phyloP scores from a whole-genome alignment of 2,888 invertebrate species.

The Choristoneura rosaceana region DNA sequence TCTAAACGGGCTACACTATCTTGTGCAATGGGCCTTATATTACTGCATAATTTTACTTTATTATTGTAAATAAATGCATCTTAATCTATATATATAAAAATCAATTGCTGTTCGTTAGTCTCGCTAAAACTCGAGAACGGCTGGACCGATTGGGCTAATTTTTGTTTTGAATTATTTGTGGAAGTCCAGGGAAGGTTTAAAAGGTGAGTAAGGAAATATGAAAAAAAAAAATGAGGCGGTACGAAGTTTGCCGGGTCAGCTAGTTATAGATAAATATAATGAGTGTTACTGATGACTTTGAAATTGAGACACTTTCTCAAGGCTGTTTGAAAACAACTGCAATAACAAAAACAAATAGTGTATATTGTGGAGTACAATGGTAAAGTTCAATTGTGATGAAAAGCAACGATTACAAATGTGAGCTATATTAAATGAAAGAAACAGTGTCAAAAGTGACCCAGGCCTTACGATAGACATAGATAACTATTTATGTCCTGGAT shows the following conservation, averaged over 20 bases:
- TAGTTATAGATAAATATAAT: neutral
- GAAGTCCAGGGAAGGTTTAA: no score
- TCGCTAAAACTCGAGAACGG: no score
- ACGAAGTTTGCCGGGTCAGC: no score
- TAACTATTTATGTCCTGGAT: neutral
- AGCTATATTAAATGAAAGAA: no score
- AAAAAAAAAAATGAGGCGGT: no score
- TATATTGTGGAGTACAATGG: neutral
- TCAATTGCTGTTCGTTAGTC: no score
- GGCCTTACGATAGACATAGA: neutral
- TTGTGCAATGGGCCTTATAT: constrained; percentile 34
- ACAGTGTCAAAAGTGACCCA: no score
- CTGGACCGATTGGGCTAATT: no score
- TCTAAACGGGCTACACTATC: constrained; percentile 31
- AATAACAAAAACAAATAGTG: neutral
- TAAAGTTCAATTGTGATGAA: neutral
- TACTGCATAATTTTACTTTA: constrained; percentile 32
- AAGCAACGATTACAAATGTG: no score
- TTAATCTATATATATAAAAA: no score
- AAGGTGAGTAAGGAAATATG: no score
- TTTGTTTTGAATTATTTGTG: no score
- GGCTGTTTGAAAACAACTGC: neutral
- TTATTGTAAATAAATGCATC: neutral
- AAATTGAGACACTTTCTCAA: neutral
- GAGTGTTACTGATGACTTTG: neutral